Evolutionary conservation across 35 echinoderm and acorn worm genomes (phyloP), one percentile per base, ranked within the genome.

Genomic region (Lytechinus pictus): DNA sequence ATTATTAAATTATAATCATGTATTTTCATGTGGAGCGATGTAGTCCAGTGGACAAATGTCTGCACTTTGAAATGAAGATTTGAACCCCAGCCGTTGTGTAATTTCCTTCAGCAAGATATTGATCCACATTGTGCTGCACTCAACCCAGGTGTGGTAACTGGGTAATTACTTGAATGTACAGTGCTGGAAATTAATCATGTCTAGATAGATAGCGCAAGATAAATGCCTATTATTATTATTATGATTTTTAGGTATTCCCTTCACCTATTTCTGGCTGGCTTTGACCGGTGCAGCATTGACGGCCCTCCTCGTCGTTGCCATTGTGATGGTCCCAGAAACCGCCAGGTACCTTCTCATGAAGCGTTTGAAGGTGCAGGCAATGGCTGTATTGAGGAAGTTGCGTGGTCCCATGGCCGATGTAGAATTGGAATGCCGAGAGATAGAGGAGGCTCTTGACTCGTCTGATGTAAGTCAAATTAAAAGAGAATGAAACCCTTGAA

Each of bases 381-480:
- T 97, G 55, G 54, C 27, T 4, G 87, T 97, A 52, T 87, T 99
- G 27, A 13, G 53, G 4, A 96, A 92, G 87, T 58, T 99, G 52
- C 89, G 98, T 52, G 97, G 96, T n/a, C 10, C 16, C 13, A 4
- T 55, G 8, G 87, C 94, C 19, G 97, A 99, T 95, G 93, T 96
- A 10, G 98, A 97, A 61, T 12, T 72, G 0, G 98, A 99, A 92
- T 97, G 96, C 52, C 56, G 97, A 52, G 98, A 99, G 33, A 96
- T 99, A 87, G 98, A 99, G 91, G 95, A 97, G 72, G 95, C 95
- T 27, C 86, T 98, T 86, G 96, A 96, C 58, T 92, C 94, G 60
- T 95, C 97, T 5, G 91, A 94, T 28, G 97, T 98, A 92, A 96
- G 97, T 71, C 0, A 44, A 44, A 44, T 86, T 24, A 24, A 24